Conservation (phyloP, 2,113 vertebrate genomes). For the Nannobrachium achirus region DNA sequence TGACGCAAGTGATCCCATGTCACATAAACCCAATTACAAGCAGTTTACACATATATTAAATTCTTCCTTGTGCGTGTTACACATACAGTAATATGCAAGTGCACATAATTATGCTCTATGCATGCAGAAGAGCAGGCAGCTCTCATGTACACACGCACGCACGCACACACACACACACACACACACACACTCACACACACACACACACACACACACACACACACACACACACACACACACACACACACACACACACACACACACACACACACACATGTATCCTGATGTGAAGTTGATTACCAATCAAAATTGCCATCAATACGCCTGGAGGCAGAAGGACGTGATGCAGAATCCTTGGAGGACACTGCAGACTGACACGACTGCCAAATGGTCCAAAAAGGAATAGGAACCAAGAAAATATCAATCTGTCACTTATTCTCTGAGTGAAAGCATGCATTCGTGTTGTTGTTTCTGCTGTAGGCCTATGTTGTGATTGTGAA, state of each 20-base stretch:
- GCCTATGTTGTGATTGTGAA: too few relatives aligned
- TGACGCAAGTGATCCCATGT: too few relatives aligned
- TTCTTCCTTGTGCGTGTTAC: too few relatives aligned
- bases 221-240: not conserved
- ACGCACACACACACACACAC: not conserved
- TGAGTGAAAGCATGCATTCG: not conserved
- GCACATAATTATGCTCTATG: too few relatives aligned
- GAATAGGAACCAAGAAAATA: too few relatives aligned
- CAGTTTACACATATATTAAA: too few relatives aligned
- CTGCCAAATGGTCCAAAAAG: conserved; percentile 6
- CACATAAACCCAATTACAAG: too few relatives aligned
- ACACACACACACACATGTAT: not conserved
- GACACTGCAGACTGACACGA: conserved; percentile 22
- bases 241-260: not conserved
- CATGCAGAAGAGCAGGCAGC: too few relatives aligned
- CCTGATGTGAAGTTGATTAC: conserved; percentile 8
- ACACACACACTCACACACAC: not conserved
- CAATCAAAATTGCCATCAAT: conserved; percentile 39
- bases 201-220: not conserved
- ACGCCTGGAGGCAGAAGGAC: conserved; percentile 28
- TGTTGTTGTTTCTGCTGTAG: too few relatives aligned
- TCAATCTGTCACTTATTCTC: too few relatives aligned
- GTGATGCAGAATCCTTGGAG: conserved; percentile 30
- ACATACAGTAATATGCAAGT: too few relatives aligned
- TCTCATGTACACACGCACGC: not conserved